Conservation (phyloP, 2,797 vertebrate genomes). For the Morus bassanus region DNA sequence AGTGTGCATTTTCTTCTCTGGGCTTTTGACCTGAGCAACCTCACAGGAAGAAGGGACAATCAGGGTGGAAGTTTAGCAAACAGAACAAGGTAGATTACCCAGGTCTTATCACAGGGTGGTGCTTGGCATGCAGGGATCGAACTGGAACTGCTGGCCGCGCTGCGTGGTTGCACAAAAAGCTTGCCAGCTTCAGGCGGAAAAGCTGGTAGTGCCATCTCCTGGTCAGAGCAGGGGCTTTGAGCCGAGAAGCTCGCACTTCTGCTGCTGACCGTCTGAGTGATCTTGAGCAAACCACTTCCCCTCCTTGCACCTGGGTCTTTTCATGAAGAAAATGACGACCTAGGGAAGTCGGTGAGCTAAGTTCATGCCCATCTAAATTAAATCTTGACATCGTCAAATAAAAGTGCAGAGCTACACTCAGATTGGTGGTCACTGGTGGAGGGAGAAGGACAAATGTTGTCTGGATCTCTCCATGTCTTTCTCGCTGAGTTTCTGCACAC, state of each 20-base stretch:
- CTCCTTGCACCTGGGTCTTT: background rate
- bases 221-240: background rate
- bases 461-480: background rate
- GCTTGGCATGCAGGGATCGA: background rate
- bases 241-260: rapidly evolving
- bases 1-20: background rate
- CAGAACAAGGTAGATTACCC: background rate
- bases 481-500: background rate
- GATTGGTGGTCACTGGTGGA: background rate
- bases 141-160: background rate
- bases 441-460: background rate
- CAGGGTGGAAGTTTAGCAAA: background rate
- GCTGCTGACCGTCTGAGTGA: background rate
- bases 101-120: background rate
- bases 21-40: background rate
- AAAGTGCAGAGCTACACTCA: background rate
- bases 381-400: background rate
- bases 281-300: background rate
- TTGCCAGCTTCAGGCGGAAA: rapidly evolving
- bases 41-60: background rate
- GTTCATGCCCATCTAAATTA: background rate
- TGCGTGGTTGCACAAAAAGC: rapidly evolving
- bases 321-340: background rate
- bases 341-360: background rate
- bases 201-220: slow-evolving; percentile 40